Base-by-base conservation (phyloP, 2,113 vertebrate genomes). In the pig (Sus scrofa) region DNA sequence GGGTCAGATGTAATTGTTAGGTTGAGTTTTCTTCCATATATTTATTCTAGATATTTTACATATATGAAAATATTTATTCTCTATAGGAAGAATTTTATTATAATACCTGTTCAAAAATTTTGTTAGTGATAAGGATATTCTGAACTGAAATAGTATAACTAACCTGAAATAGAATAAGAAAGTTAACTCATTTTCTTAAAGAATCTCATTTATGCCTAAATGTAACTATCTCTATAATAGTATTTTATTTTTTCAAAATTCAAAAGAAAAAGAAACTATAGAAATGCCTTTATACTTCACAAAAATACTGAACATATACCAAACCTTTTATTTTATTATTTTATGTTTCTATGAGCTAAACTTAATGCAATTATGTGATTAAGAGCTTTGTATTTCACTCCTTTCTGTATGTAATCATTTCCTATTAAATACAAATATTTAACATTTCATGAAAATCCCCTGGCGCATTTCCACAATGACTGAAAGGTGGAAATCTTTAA, bases 361-460 rank as follows among this genome's bases (percentile, higher is more conserved):
- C 16, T 56, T 74, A 95, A 84, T 39, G 54, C 74, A 93, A 89
- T 96, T 89, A 95, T 95, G 68, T 81, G 84, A 93, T 86, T 96
- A 94, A 92, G 62, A 86, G 68, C n/a, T 94, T 24, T 56, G 1
- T 39, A 16, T 90, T 68, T 86, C 71, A 89, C 15, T 81, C 16
- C 12, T 86, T 34, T 83, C 58, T 84, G 79, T 95, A 74, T 8
- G 4, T 65, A 83, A 84, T 87, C 4, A 63, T 89, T 89, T 84
- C 73, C 68, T 89, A 75, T 89, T 92, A 92, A 95, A 84, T 77
- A 62, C 50, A 92, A 81, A 82, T 93, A 86, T 50, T 90, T 92
- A 95, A 86, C 50, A 84, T 58, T 83, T 95, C 24, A 81, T 86
- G 54, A 94, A 96, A 94, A 93, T 81, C 73, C 86, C 77, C 60